A percentile compares a stretch with the other conserved stretches of the same genome.
Evolutionary conservation across 2,113 vertebrate species (phyloP).

Genomic region (Gnathonemus echidnorhynchus): DNA sequence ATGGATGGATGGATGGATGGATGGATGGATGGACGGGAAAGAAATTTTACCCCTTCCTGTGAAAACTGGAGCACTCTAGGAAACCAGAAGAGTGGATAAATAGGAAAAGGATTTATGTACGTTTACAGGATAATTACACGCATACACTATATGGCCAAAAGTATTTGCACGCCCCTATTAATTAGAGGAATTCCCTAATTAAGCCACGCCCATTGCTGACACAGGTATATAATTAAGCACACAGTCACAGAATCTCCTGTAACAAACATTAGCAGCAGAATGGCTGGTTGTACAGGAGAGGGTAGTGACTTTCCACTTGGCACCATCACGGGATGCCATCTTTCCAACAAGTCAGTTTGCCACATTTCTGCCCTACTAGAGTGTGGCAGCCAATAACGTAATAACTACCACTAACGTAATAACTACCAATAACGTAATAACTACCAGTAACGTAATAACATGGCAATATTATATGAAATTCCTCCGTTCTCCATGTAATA

Average conservation of each 20-base stretch:
- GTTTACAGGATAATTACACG: neutral
- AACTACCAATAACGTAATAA: neutral
- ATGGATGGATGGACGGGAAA: neutral
- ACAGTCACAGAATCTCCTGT: neutral
- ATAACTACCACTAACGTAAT: too few species aligned
- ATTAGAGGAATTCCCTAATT: neutral
- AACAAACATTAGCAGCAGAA: neutral
- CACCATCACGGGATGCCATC: neutral
- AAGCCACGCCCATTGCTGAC: neutral
- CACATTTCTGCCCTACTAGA: neutral
- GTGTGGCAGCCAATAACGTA: neutral
- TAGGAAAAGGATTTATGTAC: neutral
- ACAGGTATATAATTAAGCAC: neutral
- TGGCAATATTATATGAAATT: neutral
- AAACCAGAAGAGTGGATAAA: neutral
- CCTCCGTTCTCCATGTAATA: neutral
- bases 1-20: neutral
- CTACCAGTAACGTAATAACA: neutral
- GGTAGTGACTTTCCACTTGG: neutral
- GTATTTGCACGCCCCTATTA: neutral
- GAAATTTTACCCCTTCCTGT: neutral
- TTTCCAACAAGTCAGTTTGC: neutral
- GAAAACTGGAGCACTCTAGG: neutral
- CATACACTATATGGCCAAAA: neutral
- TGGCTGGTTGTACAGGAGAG: neutral